A percentile compares a stretch with the other conserved stretches of the same genome.
phyloP scores from a whole-genome alignment of 2,797 vertebrate species.

The Apogon hyalosoma region DNA sequence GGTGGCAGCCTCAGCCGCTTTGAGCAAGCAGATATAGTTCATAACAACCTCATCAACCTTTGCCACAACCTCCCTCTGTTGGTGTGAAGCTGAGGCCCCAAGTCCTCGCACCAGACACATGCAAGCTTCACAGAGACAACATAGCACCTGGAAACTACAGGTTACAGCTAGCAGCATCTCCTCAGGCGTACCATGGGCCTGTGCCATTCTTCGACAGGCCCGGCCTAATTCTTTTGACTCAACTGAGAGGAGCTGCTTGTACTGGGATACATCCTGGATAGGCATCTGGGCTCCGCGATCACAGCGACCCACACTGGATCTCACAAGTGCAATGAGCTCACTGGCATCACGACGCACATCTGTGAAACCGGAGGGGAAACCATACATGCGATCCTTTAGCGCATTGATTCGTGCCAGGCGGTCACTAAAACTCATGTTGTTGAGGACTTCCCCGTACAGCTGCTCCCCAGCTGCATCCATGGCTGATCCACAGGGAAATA shows the following conservation, averaged over 20 bases:
- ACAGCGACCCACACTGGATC: conserved; percentile 88
- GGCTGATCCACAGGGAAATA: conserved; percentile 57
- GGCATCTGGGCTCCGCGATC: conserved; percentile 86
- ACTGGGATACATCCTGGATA: conserved; percentile 90
- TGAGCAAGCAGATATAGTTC: conserved; percentile 97
- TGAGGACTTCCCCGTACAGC: conserved; percentile 85
- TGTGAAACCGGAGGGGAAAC: conserved; percentile 91
- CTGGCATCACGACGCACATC: conserved; percentile 93
- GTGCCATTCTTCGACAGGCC: conserved; percentile 95
- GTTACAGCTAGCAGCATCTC: conserved; percentile 96
- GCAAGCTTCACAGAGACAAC: conserved; percentile 96
- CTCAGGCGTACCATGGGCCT: conserved; percentile 92
- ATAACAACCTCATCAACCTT: conserved; percentile 97
- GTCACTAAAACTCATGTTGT: conserved; percentile 91
- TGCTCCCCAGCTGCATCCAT: conserved; percentile 81
- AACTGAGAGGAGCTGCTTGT: conserved; percentile 93
- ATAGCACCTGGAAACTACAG: conserved; percentile 98
- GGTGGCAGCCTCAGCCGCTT: conserved; percentile 91
- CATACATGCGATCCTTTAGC: conserved; percentile 91
- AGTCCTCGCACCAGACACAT: conserved; percentile 95
- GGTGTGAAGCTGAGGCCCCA: conserved; percentile 87
- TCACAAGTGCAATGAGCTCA: conserved; percentile 94
- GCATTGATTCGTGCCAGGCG: conserved; percentile 87
- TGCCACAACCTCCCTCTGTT: conserved; percentile 92
- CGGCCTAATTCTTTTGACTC: conserved; percentile 96